These are phyloP conservation scores for Sycophila texana DNA, from an alignment of 2,888 invertebrate genomes.

Conservation along the genomic window DNA sequence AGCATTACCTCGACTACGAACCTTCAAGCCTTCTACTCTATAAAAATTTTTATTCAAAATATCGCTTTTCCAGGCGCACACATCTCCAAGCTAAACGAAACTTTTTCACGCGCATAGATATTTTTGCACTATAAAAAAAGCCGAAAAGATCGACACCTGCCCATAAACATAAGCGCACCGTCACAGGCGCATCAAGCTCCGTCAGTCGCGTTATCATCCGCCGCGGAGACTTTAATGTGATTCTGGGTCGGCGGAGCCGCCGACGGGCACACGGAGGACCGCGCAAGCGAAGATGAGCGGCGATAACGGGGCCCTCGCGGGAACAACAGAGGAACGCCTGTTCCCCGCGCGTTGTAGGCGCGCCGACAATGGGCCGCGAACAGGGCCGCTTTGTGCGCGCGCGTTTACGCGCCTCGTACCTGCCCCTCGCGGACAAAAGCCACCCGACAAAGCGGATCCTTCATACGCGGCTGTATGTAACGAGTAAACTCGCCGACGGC, in stretches of 20 bases:
- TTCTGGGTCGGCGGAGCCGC: not conserved
- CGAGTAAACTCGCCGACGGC: not conserved
- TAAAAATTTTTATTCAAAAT: too few relatives aligned
- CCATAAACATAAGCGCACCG: not conserved
- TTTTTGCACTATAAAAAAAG: not conserved
- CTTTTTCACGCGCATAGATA: not conserved
- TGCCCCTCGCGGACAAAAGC: constrained; percentile 35
- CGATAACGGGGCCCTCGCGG: constrained; percentile 44
- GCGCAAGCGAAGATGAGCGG: constrained; percentile 7
- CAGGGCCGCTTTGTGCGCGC: constrained; percentile 46
- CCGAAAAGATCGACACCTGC: not conserved
- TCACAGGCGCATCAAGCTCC: not conserved
- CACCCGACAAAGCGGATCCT: constrained; percentile 47
- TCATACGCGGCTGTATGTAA: constrained; percentile 36
- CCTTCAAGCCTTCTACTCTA: too few relatives aligned
- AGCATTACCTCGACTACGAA: too few relatives aligned
- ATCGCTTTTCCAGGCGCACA: too few relatives aligned
- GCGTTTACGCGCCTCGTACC: constrained; percentile 18
- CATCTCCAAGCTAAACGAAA: too few relatives aligned
- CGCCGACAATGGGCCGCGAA: constrained; percentile 39
- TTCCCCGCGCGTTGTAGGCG: constrained; percentile 39
- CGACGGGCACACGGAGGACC: not conserved
- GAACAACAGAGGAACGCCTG: constrained; percentile 46
- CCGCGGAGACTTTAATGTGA: constrained; percentile 18
- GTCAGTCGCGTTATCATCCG: constrained; percentile 18